phyloP scores from a whole-genome alignment of 2,113 vertebrate species.

The Eudorcas thomsonii region DNA sequence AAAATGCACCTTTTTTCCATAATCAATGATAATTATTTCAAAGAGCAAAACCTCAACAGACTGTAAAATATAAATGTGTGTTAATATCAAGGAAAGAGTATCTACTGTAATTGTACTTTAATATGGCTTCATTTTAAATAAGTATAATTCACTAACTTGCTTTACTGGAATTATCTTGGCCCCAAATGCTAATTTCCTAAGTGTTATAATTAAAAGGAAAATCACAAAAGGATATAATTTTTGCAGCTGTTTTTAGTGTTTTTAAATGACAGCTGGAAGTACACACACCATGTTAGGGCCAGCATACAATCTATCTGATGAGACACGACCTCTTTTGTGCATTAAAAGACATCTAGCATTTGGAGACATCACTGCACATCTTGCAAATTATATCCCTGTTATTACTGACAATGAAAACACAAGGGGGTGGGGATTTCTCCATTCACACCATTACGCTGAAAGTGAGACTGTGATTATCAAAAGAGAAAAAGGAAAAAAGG shows the following conservation, averaged over 20 bases:
- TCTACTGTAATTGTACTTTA: conserved; percentile 37
- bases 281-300: neutral
- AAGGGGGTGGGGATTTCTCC: conserved; percentile 20
- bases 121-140: conserved; percentile 48
- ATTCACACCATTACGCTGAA: conserved; percentile 6
- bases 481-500: neutral
- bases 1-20: conserved; percentile 29
- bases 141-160: conserved; percentile 21
- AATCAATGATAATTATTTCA: conserved; percentile 45
- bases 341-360: conserved; percentile 32
- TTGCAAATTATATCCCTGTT: neutral
- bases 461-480: conserved; percentile 18
- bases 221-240: conserved; percentile 47
- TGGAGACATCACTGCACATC: neutral
- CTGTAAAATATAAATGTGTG: conserved; percentile 15
- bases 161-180: conserved; percentile 42
- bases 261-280: conserved; percentile 45
- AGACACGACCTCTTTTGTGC: conserved; percentile 8
- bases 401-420: neutral
- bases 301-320: conserved; percentile 31
- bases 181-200: conserved; percentile 54
- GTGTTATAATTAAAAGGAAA: conserved; percentile 52
- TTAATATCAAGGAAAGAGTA: conserved; percentile 14
- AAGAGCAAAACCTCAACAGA: conserved; percentile 33
- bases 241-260: conserved; percentile 52